phyloP scores from a whole-genome alignment of 2,888 invertebrate genomes.

The Pantelozetes paolii region DNA sequence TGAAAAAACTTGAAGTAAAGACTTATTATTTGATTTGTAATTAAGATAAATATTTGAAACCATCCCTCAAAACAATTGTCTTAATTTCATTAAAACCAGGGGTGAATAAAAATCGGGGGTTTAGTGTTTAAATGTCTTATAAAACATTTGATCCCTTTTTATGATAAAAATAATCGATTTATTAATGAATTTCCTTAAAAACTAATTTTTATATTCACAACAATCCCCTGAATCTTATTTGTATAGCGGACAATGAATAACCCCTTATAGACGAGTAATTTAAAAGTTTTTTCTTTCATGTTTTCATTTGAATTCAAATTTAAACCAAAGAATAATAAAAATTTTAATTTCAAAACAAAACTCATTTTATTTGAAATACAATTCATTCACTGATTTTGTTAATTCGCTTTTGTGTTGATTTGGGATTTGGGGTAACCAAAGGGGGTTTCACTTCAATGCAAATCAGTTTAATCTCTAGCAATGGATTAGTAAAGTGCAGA shows the following conservation, averaged over 20 bases:
- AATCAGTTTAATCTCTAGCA: too few relatives aligned
- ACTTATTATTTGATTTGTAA: constrained; percentile 24
- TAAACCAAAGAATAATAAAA: not conserved
- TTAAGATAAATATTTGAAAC: constrained; percentile 10
- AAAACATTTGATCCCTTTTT: not conserved
- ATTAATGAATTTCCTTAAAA: too few relatives aligned
- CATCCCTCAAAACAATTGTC: not conserved
- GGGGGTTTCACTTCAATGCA: too few relatives aligned
- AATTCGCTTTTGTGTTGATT: too few relatives aligned
- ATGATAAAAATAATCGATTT: not conserved
- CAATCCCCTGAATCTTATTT: too few relatives aligned
- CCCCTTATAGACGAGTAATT: too few relatives aligned
- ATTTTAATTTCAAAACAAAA: not conserved
- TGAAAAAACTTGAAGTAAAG: not conserved
- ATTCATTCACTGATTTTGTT: too few relatives aligned
- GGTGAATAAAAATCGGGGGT: not conserved
- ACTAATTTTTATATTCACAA: too few relatives aligned
- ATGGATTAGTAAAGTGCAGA: too few relatives aligned
- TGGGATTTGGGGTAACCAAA: too few relatives aligned
- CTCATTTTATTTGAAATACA: too few relatives aligned
- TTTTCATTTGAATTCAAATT: not conserved
- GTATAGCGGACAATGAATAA: too few relatives aligned
- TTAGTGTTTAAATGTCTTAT: not conserved
- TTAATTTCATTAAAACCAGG: not conserved
- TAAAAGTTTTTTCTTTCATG: not conserved